Conservation (phyloP, 2,888 invertebrate species). For the Sympetrum striolatum region DNA sequence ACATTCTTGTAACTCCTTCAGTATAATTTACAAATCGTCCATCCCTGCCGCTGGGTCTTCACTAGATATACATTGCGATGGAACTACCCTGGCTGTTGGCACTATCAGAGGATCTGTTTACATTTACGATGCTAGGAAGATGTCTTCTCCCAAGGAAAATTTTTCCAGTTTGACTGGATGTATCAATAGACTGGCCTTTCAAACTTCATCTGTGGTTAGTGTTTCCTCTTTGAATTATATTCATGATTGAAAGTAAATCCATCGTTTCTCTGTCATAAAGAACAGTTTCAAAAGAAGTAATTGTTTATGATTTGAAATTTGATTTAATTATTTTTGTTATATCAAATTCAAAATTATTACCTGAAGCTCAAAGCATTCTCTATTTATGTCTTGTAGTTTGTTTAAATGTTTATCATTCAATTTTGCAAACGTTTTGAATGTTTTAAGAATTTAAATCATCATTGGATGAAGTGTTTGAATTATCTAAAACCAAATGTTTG, state of each 20-base stretch:
- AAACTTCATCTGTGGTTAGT: background rate
- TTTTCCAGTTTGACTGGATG: background rate
- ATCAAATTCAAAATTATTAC: no score
- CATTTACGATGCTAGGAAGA: slow-evolving; percentile 1
- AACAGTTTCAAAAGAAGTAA: no score
- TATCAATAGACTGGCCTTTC: background rate
- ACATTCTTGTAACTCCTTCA: background rate
- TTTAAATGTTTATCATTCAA: no score
- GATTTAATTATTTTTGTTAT: no score
- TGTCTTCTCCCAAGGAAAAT: background rate
- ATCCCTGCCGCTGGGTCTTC: slow-evolving; percentile 14
- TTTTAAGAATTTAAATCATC: no score
- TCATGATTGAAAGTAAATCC: background rate
- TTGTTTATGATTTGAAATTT: background rate
- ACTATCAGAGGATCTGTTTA: background rate
- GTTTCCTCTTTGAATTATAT: background rate
- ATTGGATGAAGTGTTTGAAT: no score
- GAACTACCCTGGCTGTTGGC: background rate
- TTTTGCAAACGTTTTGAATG: no score
- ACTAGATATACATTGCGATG: background rate
- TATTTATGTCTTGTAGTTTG: no score
- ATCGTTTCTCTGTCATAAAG: no score
- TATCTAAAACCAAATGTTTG: no score
- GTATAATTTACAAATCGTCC: background rate
- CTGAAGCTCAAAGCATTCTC: no score